Evolutionary conservation across 1,140 invertebrate species (phyloP), one percentile per base, ranked within the genome.

Genomic region (Wiebesia pumilae): DNA sequence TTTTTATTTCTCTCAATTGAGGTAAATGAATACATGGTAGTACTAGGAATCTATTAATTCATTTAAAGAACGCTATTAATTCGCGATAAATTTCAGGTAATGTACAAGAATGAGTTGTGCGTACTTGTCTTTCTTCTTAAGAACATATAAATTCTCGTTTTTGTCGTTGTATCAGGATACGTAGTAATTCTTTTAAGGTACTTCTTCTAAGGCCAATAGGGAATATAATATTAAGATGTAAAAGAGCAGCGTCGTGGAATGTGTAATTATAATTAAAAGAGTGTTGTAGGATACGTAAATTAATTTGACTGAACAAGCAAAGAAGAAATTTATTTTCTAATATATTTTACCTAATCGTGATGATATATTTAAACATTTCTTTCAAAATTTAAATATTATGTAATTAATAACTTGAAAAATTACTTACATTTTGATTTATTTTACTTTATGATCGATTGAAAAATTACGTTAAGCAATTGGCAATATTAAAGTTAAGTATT

Each of bases 1-100:
- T 65, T 27, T 40, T 47, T 7, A 21, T 69, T 67, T 54, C 10
- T 40, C 51, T 43, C 33, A 12, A 33, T 43, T 2, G 40, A 6
- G 38, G 71, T 30, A 62, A 71, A 40, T 62, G 24, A 73, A 73
- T 51, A 30, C n/a, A 27, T 33, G 7, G 24, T 1, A 62, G 3
- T 35, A 30, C 71, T 84, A 58, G 47, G 71, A 62, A 62, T 77
- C 21, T 35, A 35, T 33, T 40, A 71, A 77, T 84, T 71, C 82
- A 77, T 84, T 84, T 84, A 84, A 84, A 84, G 71, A 51, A 75
- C 54, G 82, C 54, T 62, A 62, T 84, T 84, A 54, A 47, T 58
- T n/a, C 21, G 71, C 35, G 73, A 84, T 84, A 84, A 84, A 84
- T 79, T 84, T 77, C 73, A 30, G 33, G 51, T 77, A 40, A 62